These are phyloP conservation scores for Laticauda colubrina DNA, from an alignment of 2,113 vertebrate species.

Conservation along the genomic window DNA sequence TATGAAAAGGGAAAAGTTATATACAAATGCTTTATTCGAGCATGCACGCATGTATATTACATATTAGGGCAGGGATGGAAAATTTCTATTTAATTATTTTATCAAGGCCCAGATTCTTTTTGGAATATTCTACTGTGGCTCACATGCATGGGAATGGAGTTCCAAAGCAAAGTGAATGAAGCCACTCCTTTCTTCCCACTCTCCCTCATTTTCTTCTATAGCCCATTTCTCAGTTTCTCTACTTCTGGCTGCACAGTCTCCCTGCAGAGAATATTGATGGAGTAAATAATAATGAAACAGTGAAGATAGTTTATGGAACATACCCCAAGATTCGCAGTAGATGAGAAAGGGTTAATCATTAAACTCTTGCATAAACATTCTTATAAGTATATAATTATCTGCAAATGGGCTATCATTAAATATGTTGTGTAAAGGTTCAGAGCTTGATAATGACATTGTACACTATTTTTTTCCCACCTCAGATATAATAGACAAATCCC, in stretches of 20 bases:
- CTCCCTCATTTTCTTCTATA: neutral
- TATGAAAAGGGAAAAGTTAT: neutral
- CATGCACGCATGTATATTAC: neutral
- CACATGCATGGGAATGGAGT: neutral
- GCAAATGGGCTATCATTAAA: neutral
- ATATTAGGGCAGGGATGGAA: neutral
- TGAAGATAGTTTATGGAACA: neutral
- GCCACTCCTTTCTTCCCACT: neutral
- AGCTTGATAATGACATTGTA: neutral
- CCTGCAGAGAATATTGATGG: neutral
- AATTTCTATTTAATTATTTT: neutral
- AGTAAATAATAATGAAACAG: neutral
- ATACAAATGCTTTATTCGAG: neutral
- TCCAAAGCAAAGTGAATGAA: neutral
- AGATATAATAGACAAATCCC: neutral
- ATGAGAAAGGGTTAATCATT: neutral
- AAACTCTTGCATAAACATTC: neutral
- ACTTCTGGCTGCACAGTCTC: neutral
- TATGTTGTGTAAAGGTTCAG: neutral
- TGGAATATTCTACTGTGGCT: neutral
- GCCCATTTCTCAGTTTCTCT: neutral
- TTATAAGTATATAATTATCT: neutral
- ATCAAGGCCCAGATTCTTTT: neutral
- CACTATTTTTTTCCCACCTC: neutral
- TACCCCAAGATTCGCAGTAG: neutral